Evolutionary conservation across 2,888 invertebrate species (phyloP).

Genomic region (Brachynemurus nebulosus): DNA sequence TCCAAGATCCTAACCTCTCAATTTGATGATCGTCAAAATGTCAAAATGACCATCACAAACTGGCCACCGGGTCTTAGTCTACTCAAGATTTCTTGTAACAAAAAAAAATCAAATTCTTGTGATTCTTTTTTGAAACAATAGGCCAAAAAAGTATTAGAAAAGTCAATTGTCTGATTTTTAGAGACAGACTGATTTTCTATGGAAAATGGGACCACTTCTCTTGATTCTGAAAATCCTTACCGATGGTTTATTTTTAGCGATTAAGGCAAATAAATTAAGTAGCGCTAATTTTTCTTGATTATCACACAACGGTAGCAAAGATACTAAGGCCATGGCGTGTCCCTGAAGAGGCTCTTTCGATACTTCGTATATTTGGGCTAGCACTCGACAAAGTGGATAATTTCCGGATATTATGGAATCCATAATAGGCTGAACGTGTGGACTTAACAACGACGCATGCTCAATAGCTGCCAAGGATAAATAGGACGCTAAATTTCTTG

Average conservation of each 20-base stretch:
- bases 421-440: conserved; percentile 80
- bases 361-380: conserved; percentile 82
- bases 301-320: conserved; percentile 69
- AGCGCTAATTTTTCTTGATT: conserved; percentile 74
- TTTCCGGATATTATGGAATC: conserved; percentile 84
- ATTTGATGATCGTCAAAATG: no score
- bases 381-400: conserved; percentile 71
- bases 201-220: no score
- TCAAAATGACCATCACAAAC: no score
- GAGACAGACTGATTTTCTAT: no score
- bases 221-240: no score
- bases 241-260: conserved; percentile 66
- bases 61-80: no score
- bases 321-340: conserved; percentile 69
- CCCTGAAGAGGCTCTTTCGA: conserved; percentile 76
- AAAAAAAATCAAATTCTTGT: no score
- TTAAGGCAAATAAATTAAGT: conserved; percentile 65
- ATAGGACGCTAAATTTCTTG: conserved; percentile 81
- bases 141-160: no score
- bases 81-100: no score
- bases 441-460: conserved; percentile 71
- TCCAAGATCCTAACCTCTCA: no score
- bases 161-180: no score
- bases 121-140: no score
- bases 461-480: conserved; percentile 85